Conservation (phyloP, 2,113 vertebrate genomes). For the Labeo rohita region DNA sequence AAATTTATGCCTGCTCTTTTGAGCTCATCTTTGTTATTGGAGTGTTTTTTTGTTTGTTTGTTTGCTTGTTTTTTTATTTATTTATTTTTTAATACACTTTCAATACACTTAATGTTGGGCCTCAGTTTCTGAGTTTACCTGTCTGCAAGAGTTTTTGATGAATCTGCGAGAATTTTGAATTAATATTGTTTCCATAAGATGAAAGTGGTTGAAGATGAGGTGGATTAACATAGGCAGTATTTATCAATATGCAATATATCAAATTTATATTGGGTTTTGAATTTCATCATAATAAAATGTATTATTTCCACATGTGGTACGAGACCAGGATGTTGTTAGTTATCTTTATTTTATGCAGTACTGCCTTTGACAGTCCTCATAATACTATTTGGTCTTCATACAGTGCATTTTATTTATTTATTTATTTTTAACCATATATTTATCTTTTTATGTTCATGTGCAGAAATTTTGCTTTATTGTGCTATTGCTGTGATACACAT, state of each 20-base stretch:
- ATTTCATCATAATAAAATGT: neutral
- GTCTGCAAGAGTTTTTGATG: neutral
- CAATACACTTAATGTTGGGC: slow-evolving; percentile 29
- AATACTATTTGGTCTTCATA: neutral
- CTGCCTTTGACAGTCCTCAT: neutral
- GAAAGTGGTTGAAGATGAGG: neutral
- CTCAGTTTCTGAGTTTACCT: neutral
- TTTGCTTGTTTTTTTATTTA: neutral
- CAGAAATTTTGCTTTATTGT: neutral
- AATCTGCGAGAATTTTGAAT: neutral
- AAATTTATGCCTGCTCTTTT: neutral
- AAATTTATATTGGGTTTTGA: neutral
- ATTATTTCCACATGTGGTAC: neutral
- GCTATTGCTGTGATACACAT: neutral
- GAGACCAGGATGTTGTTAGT: neutral
- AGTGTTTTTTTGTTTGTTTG: neutral
- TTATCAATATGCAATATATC: neutral
- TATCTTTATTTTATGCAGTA: neutral
- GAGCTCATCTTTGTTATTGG: neutral
- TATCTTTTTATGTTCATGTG: neutral
- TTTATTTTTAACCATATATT: neutral
- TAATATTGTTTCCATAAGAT: neutral
- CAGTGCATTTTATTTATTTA: neutral
- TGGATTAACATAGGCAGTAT: neutral
- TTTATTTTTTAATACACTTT: neutral